A percentile compares a stretch with the other conserved stretches of the same genome.
Evolutionary conservation across 2,113 vertebrate genomes (phyloP).

Genomic region (Marmota flaviventris): DNA sequence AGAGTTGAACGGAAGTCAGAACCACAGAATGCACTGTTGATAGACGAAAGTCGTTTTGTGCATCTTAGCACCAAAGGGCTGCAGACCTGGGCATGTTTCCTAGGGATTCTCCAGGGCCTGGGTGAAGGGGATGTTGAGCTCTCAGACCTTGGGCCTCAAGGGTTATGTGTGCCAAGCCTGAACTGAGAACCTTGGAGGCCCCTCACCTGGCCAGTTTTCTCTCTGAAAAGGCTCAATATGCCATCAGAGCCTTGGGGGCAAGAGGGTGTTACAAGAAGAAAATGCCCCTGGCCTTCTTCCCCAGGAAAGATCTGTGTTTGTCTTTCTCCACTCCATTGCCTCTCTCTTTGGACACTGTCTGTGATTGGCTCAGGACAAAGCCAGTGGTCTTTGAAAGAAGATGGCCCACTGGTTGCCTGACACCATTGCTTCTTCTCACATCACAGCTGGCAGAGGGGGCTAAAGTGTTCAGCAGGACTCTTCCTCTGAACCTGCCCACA

Average conservation of each 20-base stretch:
- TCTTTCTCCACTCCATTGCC: not conserved
- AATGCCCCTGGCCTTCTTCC: not conserved
- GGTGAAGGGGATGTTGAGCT: not conserved
- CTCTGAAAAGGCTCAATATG: not conserved
- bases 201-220: not conserved
- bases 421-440: not conserved
- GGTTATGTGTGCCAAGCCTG: not conserved
- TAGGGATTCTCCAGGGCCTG: not conserved
- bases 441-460: not conserved
- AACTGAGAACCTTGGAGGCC: fast-evolving
- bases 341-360: not conserved
- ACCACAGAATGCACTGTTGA: not conserved
- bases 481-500: not conserved
- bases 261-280: not conserved
- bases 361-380: not conserved
- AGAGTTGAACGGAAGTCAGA: not conserved
- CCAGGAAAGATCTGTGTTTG: not conserved
- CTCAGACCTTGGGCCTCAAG: no score
- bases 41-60: not conserved
- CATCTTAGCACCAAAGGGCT: not conserved
- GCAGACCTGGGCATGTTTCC: not conserved
- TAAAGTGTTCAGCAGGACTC: no score
- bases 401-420: not conserved
- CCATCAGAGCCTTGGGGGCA: not conserved
- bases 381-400: not conserved